Percentiles rank a stretch among this genome's conserved stretches.
These are phyloP conservation scores for Erebia aethiops DNA, from an alignment of 2,888 invertebrate species.

Conservation along the genomic window DNA sequence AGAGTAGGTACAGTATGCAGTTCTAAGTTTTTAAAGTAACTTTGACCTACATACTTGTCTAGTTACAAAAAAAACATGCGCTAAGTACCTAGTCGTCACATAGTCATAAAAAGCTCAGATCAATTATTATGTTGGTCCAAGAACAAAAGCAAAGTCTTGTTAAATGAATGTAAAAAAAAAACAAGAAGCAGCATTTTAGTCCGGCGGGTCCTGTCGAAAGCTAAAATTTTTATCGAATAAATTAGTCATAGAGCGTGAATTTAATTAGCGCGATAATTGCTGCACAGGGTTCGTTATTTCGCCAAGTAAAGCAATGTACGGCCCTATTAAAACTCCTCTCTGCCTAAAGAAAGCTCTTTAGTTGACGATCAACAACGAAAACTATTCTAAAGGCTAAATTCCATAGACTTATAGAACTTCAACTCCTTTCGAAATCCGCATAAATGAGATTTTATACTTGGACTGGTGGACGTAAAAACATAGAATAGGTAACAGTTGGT, in stretches of 20 bases:
- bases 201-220: conserved; percentile 32
- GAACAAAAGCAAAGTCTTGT: no score
- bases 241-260: conserved; percentile 73
- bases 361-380: conserved; percentile 26
- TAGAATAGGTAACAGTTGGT: no score
- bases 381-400: conserved; percentile 32
- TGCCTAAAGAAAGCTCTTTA: conserved; percentile 38
- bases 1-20: no score
- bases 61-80: no score
- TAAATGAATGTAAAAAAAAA: neutral
- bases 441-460: conserved; percentile 17
- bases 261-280: conserved; percentile 76
- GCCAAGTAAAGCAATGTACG: conserved; percentile 47
- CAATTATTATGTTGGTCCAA: no score
- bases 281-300: conserved; percentile 47
- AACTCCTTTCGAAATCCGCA: conserved; percentile 15
- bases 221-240: conserved; percentile 59
- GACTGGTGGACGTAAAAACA: neutral
- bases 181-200: conserved; percentile 33
- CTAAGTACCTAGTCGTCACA: no score
- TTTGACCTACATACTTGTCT: no score
- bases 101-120: no score
- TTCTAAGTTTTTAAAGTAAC: no score
- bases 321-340: conserved; percentile 40
- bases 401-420: conserved; percentile 24